Evolutionary conservation across 2,888 invertebrate species (phyloP), one percentile per base, ranked within the genome.

Genomic region (Phalera bucephala): DNA sequence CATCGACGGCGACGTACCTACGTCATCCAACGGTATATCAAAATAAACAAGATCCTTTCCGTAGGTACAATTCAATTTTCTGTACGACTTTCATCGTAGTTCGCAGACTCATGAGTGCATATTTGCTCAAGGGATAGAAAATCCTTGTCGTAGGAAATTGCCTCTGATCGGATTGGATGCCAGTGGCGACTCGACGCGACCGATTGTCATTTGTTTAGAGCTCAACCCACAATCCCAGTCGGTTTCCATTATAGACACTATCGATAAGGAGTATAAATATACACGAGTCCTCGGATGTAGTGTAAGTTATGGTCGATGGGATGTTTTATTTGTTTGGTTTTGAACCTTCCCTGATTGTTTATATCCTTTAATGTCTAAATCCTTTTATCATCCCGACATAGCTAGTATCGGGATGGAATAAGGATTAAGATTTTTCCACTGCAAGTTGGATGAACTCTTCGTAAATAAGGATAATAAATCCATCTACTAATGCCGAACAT

Each of bases 41-140:
- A n/a, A n/a, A n/a, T n/a, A n/a, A n/a, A n/a, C n/a, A n/a, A n/a
- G n/a, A n/a, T n/a, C n/a, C n/a, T n/a, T n/a, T n/a, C n/a, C n/a
- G n/a, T n/a, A n/a, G n/a, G n/a, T n/a, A n/a, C n/a, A n/a, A n/a
- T n/a, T n/a, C n/a, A n/a, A n/a, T 81, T 79, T 78, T 70, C 72
- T 68, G 59, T 67, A 69, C 68, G 71, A 67, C 65, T 73, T 70
- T 61, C 63, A 64, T 67, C 69, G 66, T 64, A 70, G 66, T 72
- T 69, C 64, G 60, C 62, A 61, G 64, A 70, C 71, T 78, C 73
- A 72, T 76, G 72, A 76, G 75, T 72, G 74, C 74, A 72, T 78
- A 79, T 80, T 81, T 80, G 76, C 72, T 75, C 73, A 72, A 72
- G 68, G 70, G 73, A 78, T 74, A 71, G 71, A 74, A 74, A 79